Evolutionary conservation across 2,797 vertebrate species (phyloP).

Genomic region (Loris lydekkerianus): DNA sequence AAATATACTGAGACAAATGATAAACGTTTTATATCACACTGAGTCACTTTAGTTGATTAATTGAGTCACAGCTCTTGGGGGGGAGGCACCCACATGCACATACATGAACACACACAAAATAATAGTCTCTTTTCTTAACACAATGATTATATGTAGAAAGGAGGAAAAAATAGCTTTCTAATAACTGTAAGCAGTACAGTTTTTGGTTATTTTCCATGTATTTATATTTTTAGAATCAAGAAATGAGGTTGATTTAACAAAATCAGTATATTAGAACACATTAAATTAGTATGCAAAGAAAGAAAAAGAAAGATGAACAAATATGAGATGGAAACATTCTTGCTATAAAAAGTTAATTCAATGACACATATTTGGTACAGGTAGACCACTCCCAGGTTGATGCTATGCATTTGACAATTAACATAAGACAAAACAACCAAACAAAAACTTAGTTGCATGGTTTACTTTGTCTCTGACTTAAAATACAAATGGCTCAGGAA

Average conservation of each 20-base stretch:
- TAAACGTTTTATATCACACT: constrained; percentile 60
- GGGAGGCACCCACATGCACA: not conserved
- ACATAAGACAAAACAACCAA: not conserved
- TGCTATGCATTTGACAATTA: not conserved
- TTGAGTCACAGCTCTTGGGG: constrained; percentile 60
- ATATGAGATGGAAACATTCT: not conserved
- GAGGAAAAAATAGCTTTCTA: not conserved
- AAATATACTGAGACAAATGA: constrained; percentile 66
- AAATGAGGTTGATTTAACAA: not conserved
- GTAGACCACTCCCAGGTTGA: not conserved
- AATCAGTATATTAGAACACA: not conserved
- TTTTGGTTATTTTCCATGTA: not conserved
- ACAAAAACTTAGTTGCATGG: not conserved
- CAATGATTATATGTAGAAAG: not conserved
- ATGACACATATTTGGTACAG: not conserved
- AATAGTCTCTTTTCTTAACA: not conserved
- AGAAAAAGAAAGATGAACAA: not conserved
- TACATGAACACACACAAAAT: not conserved
- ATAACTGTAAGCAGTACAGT: not conserved
- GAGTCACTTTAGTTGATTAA: constrained; percentile 64
- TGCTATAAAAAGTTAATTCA: not conserved
- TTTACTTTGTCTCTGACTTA: not conserved
- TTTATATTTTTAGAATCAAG: constrained; percentile 44
- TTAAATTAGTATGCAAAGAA: not conserved
- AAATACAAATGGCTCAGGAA: not conserved